These are phyloP conservation scores for Notarius lentiginosus DNA, from an alignment of 2,113 vertebrate species.

Conservation along the genomic window DNA sequence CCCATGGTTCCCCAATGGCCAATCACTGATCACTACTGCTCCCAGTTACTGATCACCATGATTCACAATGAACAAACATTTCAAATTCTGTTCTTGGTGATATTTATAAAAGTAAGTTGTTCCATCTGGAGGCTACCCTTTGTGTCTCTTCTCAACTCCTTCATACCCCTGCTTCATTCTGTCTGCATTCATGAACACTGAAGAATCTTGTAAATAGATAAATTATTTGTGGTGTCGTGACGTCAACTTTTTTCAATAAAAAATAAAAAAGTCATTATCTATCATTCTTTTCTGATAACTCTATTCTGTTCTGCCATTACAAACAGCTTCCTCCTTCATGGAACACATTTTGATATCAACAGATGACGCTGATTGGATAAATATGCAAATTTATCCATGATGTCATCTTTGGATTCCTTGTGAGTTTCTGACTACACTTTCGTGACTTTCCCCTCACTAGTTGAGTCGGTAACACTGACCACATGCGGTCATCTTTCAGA, in stretches of 20 bases:
- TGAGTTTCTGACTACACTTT: background rate
- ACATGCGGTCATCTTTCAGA: constrained; percentile 72
- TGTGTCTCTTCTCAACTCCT: background rate
- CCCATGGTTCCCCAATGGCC: background rate
- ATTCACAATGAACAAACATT: background rate
- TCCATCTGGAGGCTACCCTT: background rate
- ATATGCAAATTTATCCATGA: background rate
- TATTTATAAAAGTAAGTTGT: background rate
- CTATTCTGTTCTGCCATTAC: too few relatives aligned
- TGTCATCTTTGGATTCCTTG: background rate
- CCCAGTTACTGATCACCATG: background rate
- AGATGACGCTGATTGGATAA: background rate
- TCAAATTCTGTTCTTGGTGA: background rate
- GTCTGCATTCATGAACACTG: background rate
- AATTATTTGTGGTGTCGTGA: background rate
- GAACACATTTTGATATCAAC: background rate
- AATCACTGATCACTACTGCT: background rate
- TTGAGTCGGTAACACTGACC: background rate
- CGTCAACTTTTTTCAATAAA: background rate
- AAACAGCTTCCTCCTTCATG: background rate
- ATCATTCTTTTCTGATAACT: background rate
- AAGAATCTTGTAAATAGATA: background rate
- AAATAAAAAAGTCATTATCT: background rate
- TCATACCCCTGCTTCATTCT: background rate
- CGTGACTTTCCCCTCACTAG: background rate